These are phyloP conservation scores for Cherax quadricarinatus DNA, from an alignment of 1,140 invertebrate genomes.

Conservation along the genomic window DNA sequence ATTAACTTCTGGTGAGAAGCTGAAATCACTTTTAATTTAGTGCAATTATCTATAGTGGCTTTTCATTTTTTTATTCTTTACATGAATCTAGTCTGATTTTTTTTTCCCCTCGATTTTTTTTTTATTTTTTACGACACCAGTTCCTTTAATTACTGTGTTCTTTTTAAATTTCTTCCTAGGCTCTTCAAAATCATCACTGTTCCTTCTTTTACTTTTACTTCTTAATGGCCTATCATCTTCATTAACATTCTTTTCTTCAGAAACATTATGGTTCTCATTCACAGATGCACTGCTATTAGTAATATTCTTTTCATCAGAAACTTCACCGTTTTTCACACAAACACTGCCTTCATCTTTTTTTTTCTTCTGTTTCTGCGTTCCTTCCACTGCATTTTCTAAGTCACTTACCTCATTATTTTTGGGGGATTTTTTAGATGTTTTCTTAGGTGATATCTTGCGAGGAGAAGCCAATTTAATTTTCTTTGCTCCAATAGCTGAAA, in stretches of 20 bases:
- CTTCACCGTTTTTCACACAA: neutral
- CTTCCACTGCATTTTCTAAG: neutral
- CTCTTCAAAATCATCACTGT: conserved; percentile 5
- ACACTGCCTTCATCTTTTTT: neutral
- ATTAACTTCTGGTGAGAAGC: too few species aligned
- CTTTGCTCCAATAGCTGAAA: conserved; percentile 66
- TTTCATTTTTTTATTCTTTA: too few species aligned
- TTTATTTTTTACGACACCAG: too few species aligned
- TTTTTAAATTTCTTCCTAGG: neutral
- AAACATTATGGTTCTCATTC: neutral
- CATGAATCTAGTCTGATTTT: too few species aligned
- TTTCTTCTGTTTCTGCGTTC: neutral
- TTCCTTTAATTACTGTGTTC: neutral
- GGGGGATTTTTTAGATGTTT: conserved; percentile 14
- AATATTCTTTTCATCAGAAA: neutral
- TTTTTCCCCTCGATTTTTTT: too few species aligned
- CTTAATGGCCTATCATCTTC: neutral
- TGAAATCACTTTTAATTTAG: too few species aligned
- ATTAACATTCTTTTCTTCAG: neutral
- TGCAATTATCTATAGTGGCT: too few species aligned
- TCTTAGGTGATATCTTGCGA: conserved; percentile 55
- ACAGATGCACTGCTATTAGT: neutral
- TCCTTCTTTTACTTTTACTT: neutral
- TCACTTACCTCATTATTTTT: neutral
- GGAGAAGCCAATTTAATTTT: conserved; percentile 54